These are phyloP conservation scores for Euphydryas editha DNA, from an alignment of 2,888 invertebrate species.

Conservation along the genomic window DNA sequence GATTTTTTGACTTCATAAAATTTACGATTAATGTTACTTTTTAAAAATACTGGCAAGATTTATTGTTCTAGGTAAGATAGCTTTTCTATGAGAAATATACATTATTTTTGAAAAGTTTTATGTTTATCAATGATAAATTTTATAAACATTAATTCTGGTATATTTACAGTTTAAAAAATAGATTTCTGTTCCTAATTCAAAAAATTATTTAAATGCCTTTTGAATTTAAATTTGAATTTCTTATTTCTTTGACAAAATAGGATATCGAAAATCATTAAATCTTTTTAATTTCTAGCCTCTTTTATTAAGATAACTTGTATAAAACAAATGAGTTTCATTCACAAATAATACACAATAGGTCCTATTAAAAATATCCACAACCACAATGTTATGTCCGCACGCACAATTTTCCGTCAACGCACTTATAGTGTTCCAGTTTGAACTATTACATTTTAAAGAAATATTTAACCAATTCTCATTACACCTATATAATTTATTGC, in stretches of 20 bases:
- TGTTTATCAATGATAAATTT: conserved; percentile 1
- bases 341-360: conserved; percentile 11
- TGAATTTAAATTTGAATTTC: too few species aligned
- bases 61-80: background rate
- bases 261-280: conserved; percentile 8
- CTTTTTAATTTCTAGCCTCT: conserved; percentile 8
- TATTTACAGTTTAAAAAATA: conserved; percentile 8
- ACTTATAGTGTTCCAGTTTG: background rate
- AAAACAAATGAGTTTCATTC: conserved; percentile 9
- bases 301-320: conserved; percentile 12
- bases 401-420: background rate
- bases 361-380: background rate
- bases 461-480: conserved; percentile 45
- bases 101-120: background rate
- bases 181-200: background rate
- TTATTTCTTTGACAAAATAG: background rate
- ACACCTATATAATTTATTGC: conserved; percentile 58
- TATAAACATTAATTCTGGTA: conserved; percentile 1
- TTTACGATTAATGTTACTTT: background rate
- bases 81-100: background rate
- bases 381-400: conserved; percentile 4
- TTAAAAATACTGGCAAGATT: conserved; percentile 4
- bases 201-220: background rate
- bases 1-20: background rate
- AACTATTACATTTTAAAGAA: conserved; percentile 55